phyloP scores from a whole-genome alignment of 2,888 invertebrate genomes.

The Limenitis camilla region DNA sequence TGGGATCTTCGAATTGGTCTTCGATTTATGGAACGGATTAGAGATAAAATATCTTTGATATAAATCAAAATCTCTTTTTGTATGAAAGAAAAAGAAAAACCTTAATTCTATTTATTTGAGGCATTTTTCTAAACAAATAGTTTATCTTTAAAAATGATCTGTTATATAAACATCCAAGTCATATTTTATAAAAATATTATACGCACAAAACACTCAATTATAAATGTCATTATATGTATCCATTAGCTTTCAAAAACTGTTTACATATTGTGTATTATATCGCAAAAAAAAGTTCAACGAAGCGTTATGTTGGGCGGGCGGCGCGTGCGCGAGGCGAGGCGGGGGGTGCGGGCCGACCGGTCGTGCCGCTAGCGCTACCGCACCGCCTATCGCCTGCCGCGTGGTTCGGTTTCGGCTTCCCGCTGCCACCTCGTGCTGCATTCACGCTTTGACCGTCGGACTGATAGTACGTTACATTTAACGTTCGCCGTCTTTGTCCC shows the following conservation, averaged over 20 bases:
- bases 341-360: slow-evolving; percentile 41
- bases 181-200: too few relatives aligned
- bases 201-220: too few relatives aligned
- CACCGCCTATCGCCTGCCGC: slow-evolving; percentile 25
- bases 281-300: slow-evolving; percentile 49
- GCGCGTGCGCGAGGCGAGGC: slow-evolving; percentile 51
- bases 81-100: too few relatives aligned
- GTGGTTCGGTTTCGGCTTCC: slow-evolving; percentile 12
- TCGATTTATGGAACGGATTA: too few relatives aligned
- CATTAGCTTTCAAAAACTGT: slow-evolving; percentile 51
- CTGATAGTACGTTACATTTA: slow-evolving; percentile 34
- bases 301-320: slow-evolving; percentile 48
- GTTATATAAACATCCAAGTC: too few relatives aligned
- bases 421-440: slow-evolving; percentile 47
- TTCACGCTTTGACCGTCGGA: slow-evolving; percentile 56
- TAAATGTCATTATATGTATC: too few relatives aligned
- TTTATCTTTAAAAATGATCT: too few relatives aligned
- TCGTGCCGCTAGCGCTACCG: slow-evolving; percentile 27
- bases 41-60: too few relatives aligned
- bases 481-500: slow-evolving; percentile 49
- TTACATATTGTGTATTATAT: slow-evolving; percentile 49
- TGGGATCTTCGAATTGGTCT: too few relatives aligned
- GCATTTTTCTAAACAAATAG: too few relatives aligned
- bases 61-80: too few relatives aligned
- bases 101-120: too few relatives aligned